Evolutionary conservation across 2,797 vertebrate genomes (phyloP).

Genomic region (Tokudaia muenninki): DNA sequence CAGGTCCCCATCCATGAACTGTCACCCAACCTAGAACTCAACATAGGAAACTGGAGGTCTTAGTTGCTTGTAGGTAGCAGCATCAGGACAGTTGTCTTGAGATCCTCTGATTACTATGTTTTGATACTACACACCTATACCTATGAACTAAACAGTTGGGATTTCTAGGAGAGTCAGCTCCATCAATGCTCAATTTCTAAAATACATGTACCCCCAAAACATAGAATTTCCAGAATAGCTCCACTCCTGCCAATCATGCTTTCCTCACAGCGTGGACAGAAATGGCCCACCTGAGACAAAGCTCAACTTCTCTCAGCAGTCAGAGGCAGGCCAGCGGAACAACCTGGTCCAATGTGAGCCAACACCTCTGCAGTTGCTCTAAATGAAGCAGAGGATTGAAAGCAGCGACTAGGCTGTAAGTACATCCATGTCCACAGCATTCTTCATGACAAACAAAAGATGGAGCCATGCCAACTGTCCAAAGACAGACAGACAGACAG

Average conservation of each 20-base stretch:
- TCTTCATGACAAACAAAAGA: neutral
- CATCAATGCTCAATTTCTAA: neutral
- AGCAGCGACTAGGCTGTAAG: neutral
- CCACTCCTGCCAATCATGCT: too few relatives aligned
- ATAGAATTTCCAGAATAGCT: neutral
- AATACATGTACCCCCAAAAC: too few relatives aligned
- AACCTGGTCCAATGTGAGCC: neutral
- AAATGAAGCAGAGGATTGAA: neutral
- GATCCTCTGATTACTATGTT: neutral
- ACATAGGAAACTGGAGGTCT: neutral
- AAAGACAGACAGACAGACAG: accelerated
- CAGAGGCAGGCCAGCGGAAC: neutral
- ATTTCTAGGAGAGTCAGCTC: neutral
- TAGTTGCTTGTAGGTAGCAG: neutral
- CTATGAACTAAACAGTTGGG: neutral
- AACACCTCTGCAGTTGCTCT: neutral
- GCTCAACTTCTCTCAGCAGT: neutral
- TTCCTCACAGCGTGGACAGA: neutral
- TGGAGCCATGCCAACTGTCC: neutral
- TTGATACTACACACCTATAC: neutral
- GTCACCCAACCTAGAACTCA: neutral
- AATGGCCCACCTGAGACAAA: neutral
- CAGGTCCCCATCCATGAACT: neutral
- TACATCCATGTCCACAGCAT: neutral
- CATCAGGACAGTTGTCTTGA: neutral